Evolutionary conservation across 2,797 vertebrate genomes (phyloP), one percentile per base, ranked within the genome.

Genomic region (Coreius guichenoti): DNA sequence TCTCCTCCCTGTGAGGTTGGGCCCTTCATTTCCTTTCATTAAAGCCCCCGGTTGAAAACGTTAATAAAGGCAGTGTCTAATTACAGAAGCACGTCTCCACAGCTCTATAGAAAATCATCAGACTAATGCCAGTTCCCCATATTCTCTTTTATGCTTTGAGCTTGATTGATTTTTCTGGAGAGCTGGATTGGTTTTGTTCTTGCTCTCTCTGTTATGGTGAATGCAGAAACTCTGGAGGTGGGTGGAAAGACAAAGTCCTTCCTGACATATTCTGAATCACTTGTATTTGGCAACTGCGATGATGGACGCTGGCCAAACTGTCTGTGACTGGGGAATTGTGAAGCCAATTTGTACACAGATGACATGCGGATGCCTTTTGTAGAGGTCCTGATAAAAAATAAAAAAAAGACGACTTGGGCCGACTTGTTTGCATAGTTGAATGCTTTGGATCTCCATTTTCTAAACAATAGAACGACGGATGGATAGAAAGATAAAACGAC

Each of bases 41-140:
- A 88, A 86, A 80, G 61, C 81, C 81, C 83, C 82, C 29, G n/a
- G 81, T 83, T 73, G 80, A 87, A 86, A 81, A 82, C 43, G 82
- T 78, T 90, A 90, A 87, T 90, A 87, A 90, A 90, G 86, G 84
- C 87, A 84, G 75, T 80, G 87, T 86, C 83, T 87, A 90, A 90
- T 90, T 88, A 90, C 87, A 88, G 86, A 87, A 85, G 78, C 82
- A 80, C 69, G 65, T 86, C 86, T 87, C 86, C 74, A 85, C 80
- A 79, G 86, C 80, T 84, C 88, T 78, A 87, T 63, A 87, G 84
- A 87, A 88, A 86, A 86, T 74, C 56, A 39, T 51, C 67, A 86
- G 81, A 79, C 86, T 87, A 83, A 88, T 88, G 84, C 86, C 73
- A n/a, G 17, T 83, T 78, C 58, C 33, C 70, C 61, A 26, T 9